Conservation (phyloP, 2,797 vertebrate genomes). For the Diceros bicornis region DNA sequence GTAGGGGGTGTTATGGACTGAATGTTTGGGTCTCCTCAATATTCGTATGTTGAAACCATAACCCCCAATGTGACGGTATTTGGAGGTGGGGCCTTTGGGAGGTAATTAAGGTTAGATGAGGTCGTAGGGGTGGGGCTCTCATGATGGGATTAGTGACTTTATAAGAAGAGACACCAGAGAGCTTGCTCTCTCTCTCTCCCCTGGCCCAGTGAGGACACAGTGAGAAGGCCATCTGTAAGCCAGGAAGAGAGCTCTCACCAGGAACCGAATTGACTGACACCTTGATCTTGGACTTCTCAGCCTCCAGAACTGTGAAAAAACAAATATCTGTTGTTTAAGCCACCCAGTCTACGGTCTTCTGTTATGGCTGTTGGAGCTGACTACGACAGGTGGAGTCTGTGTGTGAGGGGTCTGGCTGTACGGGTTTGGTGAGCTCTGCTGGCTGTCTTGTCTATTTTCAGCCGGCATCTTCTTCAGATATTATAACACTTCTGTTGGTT, state of each 20-base stretch:
- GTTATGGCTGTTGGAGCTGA: background rate
- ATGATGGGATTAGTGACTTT: background rate
- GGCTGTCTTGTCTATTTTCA: background rate
- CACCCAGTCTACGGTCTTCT: background rate
- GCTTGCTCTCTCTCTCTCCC: background rate
- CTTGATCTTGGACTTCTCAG: background rate
- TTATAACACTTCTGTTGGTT: background rate
- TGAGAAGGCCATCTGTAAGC: background rate
- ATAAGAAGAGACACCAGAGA: background rate
- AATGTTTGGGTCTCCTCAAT: background rate
- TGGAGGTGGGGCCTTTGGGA: background rate
- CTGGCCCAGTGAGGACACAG: background rate
- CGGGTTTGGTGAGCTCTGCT: background rate
- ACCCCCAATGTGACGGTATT: background rate
- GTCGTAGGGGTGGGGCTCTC: background rate
- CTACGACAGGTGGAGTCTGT: background rate
- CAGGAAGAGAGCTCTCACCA: background rate
- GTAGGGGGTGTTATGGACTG: background rate
- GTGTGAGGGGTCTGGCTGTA: background rate
- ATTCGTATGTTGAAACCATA: background rate
- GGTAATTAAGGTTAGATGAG: background rate
- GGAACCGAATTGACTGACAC: background rate
- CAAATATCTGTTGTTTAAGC: background rate
- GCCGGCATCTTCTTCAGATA: background rate
- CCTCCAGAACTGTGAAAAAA: background rate